Percentiles rank a stretch among this genome's conserved stretches.
Evolutionary conservation across 2,797 vertebrate species (phyloP).

Genomic region (Emys orbicularis): DNA sequence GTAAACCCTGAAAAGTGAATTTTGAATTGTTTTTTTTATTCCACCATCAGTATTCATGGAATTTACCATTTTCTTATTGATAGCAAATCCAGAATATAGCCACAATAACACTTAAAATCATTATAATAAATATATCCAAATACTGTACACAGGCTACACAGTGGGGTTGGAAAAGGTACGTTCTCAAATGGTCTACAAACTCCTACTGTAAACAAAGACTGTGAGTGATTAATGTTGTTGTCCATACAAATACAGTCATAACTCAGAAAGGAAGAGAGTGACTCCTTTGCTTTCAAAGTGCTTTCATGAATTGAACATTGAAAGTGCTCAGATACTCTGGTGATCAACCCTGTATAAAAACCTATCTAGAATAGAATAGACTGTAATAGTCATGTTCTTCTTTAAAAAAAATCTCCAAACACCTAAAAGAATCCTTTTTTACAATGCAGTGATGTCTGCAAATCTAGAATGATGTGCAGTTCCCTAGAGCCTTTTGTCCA

Average conservation of each 20-base stretch:
- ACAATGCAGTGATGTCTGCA: neutral
- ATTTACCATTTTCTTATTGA: constrained; percentile 64
- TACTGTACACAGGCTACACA: constrained; percentile 57
- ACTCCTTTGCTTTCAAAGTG: neutral
- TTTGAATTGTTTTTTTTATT: constrained; percentile 67
- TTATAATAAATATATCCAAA: constrained; percentile 61
- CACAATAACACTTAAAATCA: constrained; percentile 69
- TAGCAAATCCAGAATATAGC: constrained; percentile 66
- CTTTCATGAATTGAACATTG: neutral
- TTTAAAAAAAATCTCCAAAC: neutral
- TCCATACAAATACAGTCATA: neutral
- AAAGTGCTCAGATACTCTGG: neutral
- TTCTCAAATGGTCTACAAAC: constrained; percentile 64
- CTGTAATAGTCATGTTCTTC: neutral
- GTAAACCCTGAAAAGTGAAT: constrained; percentile 67
- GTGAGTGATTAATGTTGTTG: constrained; percentile 51
- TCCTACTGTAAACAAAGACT: constrained; percentile 48
- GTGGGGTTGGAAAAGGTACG: constrained; percentile 56
- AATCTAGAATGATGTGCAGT: neutral
- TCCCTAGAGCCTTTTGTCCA: neutral
- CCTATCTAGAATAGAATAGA: neutral
- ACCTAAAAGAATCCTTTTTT: neutral
- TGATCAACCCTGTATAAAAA: neutral
- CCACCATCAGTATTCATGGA: constrained; percentile 59
- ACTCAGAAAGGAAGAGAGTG: neutral